Conservation (phyloP, 1,140 invertebrate genomes). For the Brachionus paranguensis region DNA sequence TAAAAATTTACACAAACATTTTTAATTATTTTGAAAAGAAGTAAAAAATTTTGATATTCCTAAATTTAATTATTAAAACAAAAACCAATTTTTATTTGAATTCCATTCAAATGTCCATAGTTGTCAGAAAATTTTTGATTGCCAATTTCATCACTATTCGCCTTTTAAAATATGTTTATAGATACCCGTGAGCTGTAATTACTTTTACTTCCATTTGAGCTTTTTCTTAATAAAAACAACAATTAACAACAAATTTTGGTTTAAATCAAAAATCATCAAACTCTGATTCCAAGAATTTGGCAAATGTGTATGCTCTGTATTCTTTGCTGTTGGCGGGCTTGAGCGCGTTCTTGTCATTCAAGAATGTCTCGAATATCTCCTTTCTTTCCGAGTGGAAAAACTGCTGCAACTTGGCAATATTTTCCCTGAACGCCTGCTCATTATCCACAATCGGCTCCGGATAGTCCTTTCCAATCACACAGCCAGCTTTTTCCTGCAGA, state of each 20-base stretch:
- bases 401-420: constrained; percentile 42
- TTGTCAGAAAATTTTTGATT: not conserved
- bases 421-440: constrained; percentile 48
- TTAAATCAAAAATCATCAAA: constrained; percentile 34
- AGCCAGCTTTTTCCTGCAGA: constrained; percentile 54
- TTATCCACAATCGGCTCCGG: constrained; percentile 56
- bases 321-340: constrained; percentile 12
- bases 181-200: not conserved
- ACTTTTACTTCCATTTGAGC: not conserved
- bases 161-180: not conserved
- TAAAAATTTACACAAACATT: too few relatives aligned
- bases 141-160: not conserved
- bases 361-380: constrained; percentile 31
- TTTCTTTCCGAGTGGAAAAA: constrained; percentile 36
- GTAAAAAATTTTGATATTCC: too few relatives aligned
- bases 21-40: too few relatives aligned
- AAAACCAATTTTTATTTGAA: not conserved
- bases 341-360: constrained; percentile 18
- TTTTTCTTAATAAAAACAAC: constrained; percentile 2
- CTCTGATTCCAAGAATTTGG: constrained; percentile 22
- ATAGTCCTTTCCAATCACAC: constrained; percentile 57
- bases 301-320: constrained; percentile 25
- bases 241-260: not conserved
- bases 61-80: too few relatives aligned
- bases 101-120: not conserved